Conservation (phyloP, 2,797 vertebrate genomes). For the Dromococcyx pavoninus region DNA sequence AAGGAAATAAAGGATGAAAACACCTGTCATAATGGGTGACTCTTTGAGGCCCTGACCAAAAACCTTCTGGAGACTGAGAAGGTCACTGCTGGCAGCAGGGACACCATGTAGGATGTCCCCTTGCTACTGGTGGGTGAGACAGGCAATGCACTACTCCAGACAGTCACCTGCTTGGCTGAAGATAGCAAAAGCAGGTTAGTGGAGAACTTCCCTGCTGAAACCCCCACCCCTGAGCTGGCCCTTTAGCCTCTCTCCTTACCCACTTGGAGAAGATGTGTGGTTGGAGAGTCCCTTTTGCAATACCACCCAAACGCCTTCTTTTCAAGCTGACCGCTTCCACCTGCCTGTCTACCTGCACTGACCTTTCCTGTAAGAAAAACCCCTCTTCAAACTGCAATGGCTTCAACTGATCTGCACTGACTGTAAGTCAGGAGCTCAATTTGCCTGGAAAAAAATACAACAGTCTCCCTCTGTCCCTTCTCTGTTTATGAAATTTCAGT, state of each 20-base stretch:
- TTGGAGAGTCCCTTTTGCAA: not conserved
- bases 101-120: not conserved
- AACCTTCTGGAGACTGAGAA: not conserved
- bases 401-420: not conserved
- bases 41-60: not conserved
- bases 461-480: not conserved
- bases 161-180: not conserved
- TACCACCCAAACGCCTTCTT: not conserved
- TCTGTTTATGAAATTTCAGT: not conserved
- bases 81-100: fast-evolving
- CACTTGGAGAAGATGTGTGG: not conserved
- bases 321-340: not conserved
- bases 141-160: not conserved
- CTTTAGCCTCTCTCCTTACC: not conserved
- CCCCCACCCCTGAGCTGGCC: not conserved
- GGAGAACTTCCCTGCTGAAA: not conserved
- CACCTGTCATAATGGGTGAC: not conserved
- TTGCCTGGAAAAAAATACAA: not conserved
- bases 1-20: not conserved
- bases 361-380: not conserved
- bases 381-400: not conserved
- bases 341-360: not conserved
- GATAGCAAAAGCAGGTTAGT: not conserved
- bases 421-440: not conserved
- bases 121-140: not conserved